phyloP scores from a whole-genome alignment of 1,140 invertebrate species.

The Drosophila nasuta region DNA sequence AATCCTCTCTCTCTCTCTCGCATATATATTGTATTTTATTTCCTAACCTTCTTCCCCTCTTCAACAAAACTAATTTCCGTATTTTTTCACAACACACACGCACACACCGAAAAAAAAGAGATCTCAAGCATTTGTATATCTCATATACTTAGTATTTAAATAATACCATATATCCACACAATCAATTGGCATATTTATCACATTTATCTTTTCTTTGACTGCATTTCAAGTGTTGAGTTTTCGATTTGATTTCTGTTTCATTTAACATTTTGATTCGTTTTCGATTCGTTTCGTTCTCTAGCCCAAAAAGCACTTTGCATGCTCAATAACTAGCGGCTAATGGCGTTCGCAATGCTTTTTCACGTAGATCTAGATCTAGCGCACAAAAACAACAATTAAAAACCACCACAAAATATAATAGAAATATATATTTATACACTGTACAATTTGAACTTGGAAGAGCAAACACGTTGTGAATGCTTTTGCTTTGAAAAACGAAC shows the following conservation, averaged over 20 bases:
- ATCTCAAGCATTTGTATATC: constrained; percentile 31
- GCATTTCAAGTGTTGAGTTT: constrained; percentile 27
- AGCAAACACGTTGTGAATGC: constrained; percentile 14
- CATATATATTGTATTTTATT: constrained; percentile 36
- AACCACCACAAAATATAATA: constrained; percentile 18
- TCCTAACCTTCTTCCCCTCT: constrained; percentile 5
- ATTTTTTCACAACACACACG: constrained; percentile 17
- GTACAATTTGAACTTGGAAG: constrained; percentile 35
- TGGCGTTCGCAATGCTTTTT: constrained; percentile 56
- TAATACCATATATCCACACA: constrained; percentile 11
- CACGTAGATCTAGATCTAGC: constrained; percentile 42
- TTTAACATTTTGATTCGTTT: constrained; percentile 13
- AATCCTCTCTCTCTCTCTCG: no score
- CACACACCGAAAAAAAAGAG: constrained; percentile 12
- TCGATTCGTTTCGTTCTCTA: constrained; percentile 26
- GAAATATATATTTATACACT: constrained; percentile 14
- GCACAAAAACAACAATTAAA: constrained; percentile 44
- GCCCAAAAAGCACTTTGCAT: constrained; percentile 71
- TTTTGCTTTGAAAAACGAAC: constrained; percentile 10
- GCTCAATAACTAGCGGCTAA: constrained; percentile 53
- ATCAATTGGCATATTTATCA: constrained; percentile 41
- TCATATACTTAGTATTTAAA: constrained; percentile 17
- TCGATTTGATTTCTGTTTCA: constrained; percentile 31
- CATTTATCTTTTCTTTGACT: constrained; percentile 25
- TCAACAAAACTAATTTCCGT: constrained; percentile 23